Evolutionary conservation across 2,113 vertebrate species (phyloP).

Genomic region (Perca schrenkii): DNA sequence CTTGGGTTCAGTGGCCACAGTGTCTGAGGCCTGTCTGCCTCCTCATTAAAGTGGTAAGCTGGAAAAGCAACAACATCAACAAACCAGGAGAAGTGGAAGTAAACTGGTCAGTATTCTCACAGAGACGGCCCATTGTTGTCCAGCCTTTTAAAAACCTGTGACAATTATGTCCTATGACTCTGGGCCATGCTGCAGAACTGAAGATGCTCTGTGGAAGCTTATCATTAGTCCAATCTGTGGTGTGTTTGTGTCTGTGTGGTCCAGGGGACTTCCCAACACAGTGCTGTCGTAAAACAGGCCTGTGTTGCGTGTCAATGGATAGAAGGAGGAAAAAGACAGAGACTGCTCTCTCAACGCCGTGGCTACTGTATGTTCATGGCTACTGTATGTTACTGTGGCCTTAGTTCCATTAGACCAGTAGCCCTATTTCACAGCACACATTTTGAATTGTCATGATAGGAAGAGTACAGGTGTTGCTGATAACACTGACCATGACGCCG

Average conservation of each 20-base stretch:
- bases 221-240: conserved; percentile 55
- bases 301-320: background rate
- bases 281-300: conserved; percentile 5
- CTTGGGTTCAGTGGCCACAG: background rate
- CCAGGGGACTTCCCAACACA: conserved; percentile 33
- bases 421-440: background rate
- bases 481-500: background rate
- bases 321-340: background rate
- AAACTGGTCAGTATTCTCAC: conserved; percentile 38
- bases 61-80: conserved; percentile 36
- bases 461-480: background rate
- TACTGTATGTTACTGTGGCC: background rate
- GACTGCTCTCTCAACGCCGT: background rate
- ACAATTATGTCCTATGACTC: conserved; percentile 52
- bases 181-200: conserved; percentile 39
- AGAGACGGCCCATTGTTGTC: conserved; percentile 46
- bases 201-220: conserved; percentile 54
- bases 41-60: conserved; percentile 42
- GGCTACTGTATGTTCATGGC: background rate
- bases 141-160: conserved; percentile 34
- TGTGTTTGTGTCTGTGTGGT: conserved; percentile 62
- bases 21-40: background rate
- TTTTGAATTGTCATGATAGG: background rate
- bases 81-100: conserved; percentile 49
- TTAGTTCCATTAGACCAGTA: background rate